Conservation (phyloP, 2,113 vertebrate species). For the Anas platyrhynchos region DNA sequence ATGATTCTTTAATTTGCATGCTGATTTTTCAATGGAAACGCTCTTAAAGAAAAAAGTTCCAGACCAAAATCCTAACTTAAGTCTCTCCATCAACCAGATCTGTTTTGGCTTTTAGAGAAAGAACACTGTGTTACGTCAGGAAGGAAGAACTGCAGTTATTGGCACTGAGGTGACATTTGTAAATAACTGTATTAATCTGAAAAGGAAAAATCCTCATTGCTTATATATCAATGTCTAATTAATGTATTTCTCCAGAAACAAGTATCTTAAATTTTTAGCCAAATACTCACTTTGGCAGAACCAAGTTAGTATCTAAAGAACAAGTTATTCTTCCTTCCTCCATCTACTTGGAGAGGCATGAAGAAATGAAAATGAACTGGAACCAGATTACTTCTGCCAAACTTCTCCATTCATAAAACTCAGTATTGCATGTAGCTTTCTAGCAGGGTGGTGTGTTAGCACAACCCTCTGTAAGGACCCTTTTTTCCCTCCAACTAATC, state of each 20-base stretch:
- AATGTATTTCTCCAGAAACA: neutral
- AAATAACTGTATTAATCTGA: neutral
- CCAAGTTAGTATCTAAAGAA: neutral
- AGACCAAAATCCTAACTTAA: neutral
- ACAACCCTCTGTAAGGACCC: neutral
- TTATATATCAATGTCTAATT: neutral
- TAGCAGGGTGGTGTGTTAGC: neutral
- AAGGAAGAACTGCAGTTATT: neutral
- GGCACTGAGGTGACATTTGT: neutral
- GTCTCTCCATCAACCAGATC: neutral
- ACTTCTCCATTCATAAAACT: neutral
- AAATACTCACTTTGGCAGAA: neutral
- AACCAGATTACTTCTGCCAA: neutral
- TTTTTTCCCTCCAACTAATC: neutral
- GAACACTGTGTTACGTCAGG: neutral
- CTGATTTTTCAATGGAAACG: neutral
- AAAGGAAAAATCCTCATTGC: neutral
- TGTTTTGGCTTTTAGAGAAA: neutral
- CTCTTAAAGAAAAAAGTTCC: neutral
- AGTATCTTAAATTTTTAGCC: neutral
- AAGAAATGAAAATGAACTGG: neutral
- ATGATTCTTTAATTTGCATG: neutral
- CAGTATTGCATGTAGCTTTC: neutral
- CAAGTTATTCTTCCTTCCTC: neutral
- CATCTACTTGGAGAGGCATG: neutral